Evolutionary conservation across 2,113 vertebrate species (phyloP), one percentile per base, ranked within the genome.

Genomic region (Rafetus swinhoei): DNA sequence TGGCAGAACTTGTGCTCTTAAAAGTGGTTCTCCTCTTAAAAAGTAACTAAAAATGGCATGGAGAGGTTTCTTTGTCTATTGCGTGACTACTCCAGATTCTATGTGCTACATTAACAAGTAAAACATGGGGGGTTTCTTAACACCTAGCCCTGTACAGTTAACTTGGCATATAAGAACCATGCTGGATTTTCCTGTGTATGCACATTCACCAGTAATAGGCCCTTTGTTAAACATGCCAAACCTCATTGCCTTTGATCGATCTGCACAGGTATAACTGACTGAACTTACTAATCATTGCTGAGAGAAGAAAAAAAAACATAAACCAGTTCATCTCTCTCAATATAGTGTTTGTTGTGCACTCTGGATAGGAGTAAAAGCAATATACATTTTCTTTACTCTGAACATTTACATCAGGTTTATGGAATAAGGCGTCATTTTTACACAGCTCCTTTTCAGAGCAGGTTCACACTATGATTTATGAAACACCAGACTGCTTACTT

Each of bases 151-250:
- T 53, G 35, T 45, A n/a, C 24, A 86, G 35, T 88, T 59, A 50
- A 88, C 13, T 10, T 54, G 13, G 25, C 93, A 88, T 6, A 14
- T 87, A 92, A 84, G 72, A 92, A 88, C 50, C 80, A 89, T 88
- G n/a, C 14, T 79, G 72, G 8, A 7, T 21, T 88, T 79, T n/a
- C 69, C 69, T 29, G 5, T n/a, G 27, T 22, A 24, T 56, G 92
- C 82, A 85, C 9, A 79, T 4, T 45, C 39, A 77, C 39, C 21
- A 77, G 45, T 2, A 14, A 50, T 0, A 24, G 15, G 53, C 76
- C 27, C 86, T 25, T 18, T n/a, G 55, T 1, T 65, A 4, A 89
- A 82, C 45, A 27, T 53, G 9, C 27, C 19, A 12, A 52, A 11
- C 7, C 8, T 53, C 22, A 60, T 59, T 79, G 56, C 45, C 50